A percentile compares a stretch with the other conserved stretches of the same genome.
Evolutionary conservation across 2,888 invertebrate species (phyloP).

Genomic region (Apamea epomidion): DNA sequence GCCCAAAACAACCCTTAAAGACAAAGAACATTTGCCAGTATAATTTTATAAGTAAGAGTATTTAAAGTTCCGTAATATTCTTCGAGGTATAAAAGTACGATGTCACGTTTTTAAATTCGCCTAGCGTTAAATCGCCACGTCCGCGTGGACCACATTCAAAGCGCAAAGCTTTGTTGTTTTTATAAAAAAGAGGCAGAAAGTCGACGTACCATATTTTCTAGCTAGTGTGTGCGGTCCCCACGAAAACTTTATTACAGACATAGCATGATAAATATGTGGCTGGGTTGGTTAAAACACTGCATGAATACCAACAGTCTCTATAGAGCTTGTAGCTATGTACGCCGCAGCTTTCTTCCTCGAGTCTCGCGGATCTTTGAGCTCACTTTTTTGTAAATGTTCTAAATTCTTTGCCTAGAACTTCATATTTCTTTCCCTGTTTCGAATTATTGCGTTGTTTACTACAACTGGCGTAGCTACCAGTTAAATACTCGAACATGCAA

Average conservation of each 20-base stretch:
- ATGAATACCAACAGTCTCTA: slow-evolving; percentile 42
- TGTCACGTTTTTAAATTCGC: slow-evolving; percentile 61
- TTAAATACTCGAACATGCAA: slow-evolving; percentile 8
- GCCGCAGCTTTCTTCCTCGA: slow-evolving; percentile 52
- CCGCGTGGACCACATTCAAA: slow-evolving; percentile 62
- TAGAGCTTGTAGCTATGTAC: slow-evolving; percentile 42
- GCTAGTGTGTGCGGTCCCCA: slow-evolving; percentile 57
- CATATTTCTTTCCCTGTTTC: slow-evolving; percentile 50
- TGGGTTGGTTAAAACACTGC: slow-evolving; percentile 61
- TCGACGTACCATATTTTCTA: slow-evolving; percentile 62
- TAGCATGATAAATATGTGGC: slow-evolving; percentile 61
- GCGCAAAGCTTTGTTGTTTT: slow-evolving; percentile 65
- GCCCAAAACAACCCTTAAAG: slow-evolving; percentile 44
- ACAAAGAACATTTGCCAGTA: slow-evolving; percentile 36
- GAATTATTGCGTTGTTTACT: slow-evolving; percentile 47
- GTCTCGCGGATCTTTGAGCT: slow-evolving; percentile 46
- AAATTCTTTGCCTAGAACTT: slow-evolving; percentile 44
- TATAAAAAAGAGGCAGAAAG: slow-evolving; percentile 64
- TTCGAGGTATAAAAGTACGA: slow-evolving; percentile 48
- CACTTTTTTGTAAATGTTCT: slow-evolving; percentile 51
- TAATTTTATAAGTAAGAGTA: slow-evolving; percentile 51
- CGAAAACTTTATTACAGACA: slow-evolving; percentile 68
- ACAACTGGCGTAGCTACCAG: slow-evolving; percentile 26
- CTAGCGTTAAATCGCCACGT: slow-evolving; percentile 64
- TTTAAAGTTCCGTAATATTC: slow-evolving; percentile 51